Evolutionary conservation across 2,888 invertebrate genomes (phyloP).

Genomic region (Drepana falcataria): DNA sequence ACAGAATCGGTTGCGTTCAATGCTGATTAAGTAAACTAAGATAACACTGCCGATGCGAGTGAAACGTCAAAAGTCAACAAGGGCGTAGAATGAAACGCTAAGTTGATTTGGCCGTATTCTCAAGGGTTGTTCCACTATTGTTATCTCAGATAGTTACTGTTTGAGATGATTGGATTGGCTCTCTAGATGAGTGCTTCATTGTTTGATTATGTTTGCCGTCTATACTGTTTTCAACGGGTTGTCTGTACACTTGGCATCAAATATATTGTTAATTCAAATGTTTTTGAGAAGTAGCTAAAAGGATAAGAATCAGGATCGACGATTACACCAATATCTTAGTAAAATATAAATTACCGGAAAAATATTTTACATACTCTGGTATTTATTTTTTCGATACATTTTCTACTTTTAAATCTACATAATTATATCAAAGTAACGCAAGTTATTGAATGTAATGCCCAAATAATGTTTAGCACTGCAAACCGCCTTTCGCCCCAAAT

Average conservation of each 20-base stretch:
- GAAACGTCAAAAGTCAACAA: constrained; percentile 76
- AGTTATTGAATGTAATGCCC: not conserved
- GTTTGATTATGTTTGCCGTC: constrained; percentile 49
- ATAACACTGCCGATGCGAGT: constrained; percentile 68
- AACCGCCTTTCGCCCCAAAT: constrained; percentile 12
- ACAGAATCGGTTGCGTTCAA: constrained; percentile 56
- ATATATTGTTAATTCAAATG: not conserved
- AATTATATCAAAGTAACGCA: no score
- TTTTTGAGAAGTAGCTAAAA: no score
- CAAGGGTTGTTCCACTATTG: constrained; percentile 64
- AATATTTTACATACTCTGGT: no score
- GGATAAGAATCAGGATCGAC: no score
- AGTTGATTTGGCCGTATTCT: constrained; percentile 72
- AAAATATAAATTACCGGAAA: no score
- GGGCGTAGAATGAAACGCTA: constrained; percentile 66
- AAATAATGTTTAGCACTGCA: not conserved
- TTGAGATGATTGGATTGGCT: constrained; percentile 75
- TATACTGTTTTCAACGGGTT: constrained; percentile 2
- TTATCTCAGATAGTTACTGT: constrained; percentile 69
- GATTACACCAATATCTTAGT: no score
- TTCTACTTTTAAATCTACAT: no score
- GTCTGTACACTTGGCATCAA: not conserved
- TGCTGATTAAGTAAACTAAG: constrained; percentile 78
- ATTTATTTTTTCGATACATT: no score
- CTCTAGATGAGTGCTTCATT: constrained; percentile 56